phyloP scores from a whole-genome alignment of 2,113 vertebrate species.

The Nettapus auritus region DNA sequence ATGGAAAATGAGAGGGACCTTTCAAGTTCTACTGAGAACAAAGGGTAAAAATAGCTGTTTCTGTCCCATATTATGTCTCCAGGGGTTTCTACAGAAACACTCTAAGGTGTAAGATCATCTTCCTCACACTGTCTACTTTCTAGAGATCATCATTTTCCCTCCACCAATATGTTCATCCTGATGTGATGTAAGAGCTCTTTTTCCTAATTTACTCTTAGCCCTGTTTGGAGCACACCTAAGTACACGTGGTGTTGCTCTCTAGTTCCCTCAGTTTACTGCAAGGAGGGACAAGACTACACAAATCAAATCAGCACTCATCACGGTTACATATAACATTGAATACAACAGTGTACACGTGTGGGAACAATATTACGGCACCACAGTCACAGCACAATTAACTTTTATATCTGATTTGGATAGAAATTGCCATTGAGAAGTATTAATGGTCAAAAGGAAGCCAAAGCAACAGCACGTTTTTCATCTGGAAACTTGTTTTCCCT shows the following conservation, averaged over 20 bases:
- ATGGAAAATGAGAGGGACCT: background rate
- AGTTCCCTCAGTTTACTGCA: background rate
- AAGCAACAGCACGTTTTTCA: background rate
- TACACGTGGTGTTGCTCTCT: background rate
- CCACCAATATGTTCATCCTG: background rate
- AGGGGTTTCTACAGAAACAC: background rate
- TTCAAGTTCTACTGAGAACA: background rate
- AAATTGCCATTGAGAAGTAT: background rate
- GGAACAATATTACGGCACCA: background rate
- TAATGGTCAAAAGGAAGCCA: background rate
- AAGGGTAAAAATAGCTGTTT: background rate
- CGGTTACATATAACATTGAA: background rate
- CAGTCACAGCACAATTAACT: background rate
- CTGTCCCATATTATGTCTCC: background rate
- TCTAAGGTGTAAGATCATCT: background rate
- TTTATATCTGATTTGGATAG: background rate
- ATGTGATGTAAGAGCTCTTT: background rate
- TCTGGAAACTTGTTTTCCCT: background rate
- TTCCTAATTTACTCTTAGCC: background rate
- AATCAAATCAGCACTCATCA: background rate
- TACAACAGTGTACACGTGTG: fast-evolving
- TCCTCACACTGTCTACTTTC: background rate
- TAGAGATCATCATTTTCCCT: background rate
- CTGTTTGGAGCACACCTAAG: background rate
- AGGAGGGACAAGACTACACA: background rate